These are phyloP conservation scores for Cheilosia impressa DNA, from an alignment of 2,888 invertebrate species.

Conservation along the genomic window DNA sequence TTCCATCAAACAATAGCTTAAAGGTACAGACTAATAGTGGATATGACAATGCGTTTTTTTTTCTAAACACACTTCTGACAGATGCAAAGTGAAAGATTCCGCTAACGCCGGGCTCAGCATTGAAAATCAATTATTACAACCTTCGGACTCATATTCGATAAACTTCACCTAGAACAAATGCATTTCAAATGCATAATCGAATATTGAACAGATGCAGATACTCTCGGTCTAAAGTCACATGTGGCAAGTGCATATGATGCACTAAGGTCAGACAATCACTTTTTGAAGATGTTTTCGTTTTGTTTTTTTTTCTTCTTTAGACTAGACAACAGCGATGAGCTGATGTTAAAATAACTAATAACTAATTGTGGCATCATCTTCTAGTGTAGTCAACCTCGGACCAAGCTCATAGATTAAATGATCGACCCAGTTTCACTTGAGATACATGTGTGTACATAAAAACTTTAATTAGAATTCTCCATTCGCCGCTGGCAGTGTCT, in stretches of 20 bases:
- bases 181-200: constrained; percentile 31
- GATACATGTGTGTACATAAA: constrained; percentile 4
- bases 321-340: constrained; percentile 19
- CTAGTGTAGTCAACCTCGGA: constrained; percentile 56
- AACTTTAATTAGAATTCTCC: constrained; percentile 53
- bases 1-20: constrained; percentile 28
- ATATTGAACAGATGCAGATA: constrained; percentile 54
- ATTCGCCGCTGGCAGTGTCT: constrained; percentile 24
- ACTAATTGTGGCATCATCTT: constrained; percentile 66
- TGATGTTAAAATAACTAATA: constrained; percentile 46
- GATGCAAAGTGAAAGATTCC: neutral
- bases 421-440: constrained; percentile 57
- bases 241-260: constrained; percentile 11
- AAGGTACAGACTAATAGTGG: constrained; percentile 15
- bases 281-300: constrained; percentile 46
- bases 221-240: constrained; percentile 40
- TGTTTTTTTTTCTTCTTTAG: neutral
- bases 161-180: constrained; percentile 66
- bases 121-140: constrained; percentile 19
- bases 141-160: constrained; percentile 49
- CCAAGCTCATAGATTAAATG: constrained; percentile 51
- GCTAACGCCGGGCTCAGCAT: too few species aligned
- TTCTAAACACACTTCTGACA: neutral
- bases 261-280: constrained; percentile 71
- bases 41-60: constrained; percentile 4